Percentiles rank a stretch among this genome's conserved stretches.
phyloP scores from a whole-genome alignment of 2,113 vertebrate genomes.

The Gadus chalcogrammus region DNA sequence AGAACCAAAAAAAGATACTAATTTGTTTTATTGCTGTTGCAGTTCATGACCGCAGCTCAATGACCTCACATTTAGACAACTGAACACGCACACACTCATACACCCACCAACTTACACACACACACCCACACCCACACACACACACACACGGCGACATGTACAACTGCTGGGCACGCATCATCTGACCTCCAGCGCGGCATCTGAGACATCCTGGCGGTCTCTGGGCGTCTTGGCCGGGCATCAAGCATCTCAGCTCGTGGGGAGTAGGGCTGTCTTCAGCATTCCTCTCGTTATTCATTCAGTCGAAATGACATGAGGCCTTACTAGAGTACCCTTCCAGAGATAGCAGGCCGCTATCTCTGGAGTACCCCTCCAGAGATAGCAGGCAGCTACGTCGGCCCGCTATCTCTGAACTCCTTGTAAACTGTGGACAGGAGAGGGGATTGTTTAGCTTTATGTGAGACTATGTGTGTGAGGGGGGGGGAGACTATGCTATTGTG shows the following conservation, averaged over 20 bases:
- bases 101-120: constrained; percentile 23
- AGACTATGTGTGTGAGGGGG: too few relatives aligned
- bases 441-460: too few relatives aligned
- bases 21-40: background rate
- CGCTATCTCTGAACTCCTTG: too few relatives aligned
- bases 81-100: constrained; percentile 1
- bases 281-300: constrained; percentile 22
- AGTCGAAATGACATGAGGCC: constrained; percentile 20
- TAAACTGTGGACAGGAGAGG: too few relatives aligned
- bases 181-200: constrained; percentile 15
- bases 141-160: background rate
- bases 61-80: too few relatives aligned
- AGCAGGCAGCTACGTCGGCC: background rate
- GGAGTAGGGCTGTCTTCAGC: constrained; percentile 35
- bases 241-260: constrained; percentile 33
- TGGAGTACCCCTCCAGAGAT: background rate
- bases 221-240: constrained; percentile 43
- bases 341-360: background rate
- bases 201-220: constrained; percentile 38
- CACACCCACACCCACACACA: constrained; percentile 1
- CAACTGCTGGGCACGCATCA: constrained; percentile 18
- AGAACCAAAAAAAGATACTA: background rate
- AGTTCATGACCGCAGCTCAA: background rate
- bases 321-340: background rate
- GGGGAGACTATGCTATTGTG: too few relatives aligned